Base-by-base conservation (phyloP, 2,888 invertebrate species). In the Scaptomyza reducta region DNA sequence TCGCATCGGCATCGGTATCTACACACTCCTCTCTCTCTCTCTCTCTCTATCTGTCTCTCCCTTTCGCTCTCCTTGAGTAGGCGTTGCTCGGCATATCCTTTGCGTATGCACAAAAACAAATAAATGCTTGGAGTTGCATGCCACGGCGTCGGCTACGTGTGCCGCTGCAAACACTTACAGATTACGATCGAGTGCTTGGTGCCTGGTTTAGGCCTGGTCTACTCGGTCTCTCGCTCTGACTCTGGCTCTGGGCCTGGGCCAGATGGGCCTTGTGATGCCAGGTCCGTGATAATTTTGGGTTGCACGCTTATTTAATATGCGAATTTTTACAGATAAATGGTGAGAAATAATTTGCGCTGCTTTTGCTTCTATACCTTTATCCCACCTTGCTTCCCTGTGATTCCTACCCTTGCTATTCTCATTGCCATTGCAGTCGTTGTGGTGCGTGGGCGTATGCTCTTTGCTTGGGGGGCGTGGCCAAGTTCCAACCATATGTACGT, bases 301-400 rank as follows among this genome's bases (percentile, higher is more conserved):
- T 90, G 89, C 84, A 89, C 87, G 84, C 89, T 89, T 88, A 89
- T 89, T 90, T 89, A 90, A 90, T 90, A 90, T 90, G 89, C 89
- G 89, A 87, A 87, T 87, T 89, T 87, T 89, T 88, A 87, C 88
- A 87, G 89, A 89, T 89, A 88, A 89, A 89, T 89, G 89, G 89
- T 89, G 89, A 89, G 88, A 88, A 89, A 88, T 87, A 86, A 88
- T 88, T 86, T 88, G 87, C 87, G 82, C 87, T 82, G 85, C 77
- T 72, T 69, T 85, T 54, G 81, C 74, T 69, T 55, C 62, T 62
- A 62, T 44, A 61, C 58, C 33, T 29, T 22, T 13, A 31, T 33
- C 3, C 44, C 38, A 14, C 38, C 10, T 53, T 29, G n/a, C 45
- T 16, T 22, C 6, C n/a, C 14, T 6, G 11, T 6, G 9, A 14